These are phyloP conservation scores for Oligia latruncula DNA, from an alignment of 2,888 invertebrate genomes.

Conservation along the genomic window DNA sequence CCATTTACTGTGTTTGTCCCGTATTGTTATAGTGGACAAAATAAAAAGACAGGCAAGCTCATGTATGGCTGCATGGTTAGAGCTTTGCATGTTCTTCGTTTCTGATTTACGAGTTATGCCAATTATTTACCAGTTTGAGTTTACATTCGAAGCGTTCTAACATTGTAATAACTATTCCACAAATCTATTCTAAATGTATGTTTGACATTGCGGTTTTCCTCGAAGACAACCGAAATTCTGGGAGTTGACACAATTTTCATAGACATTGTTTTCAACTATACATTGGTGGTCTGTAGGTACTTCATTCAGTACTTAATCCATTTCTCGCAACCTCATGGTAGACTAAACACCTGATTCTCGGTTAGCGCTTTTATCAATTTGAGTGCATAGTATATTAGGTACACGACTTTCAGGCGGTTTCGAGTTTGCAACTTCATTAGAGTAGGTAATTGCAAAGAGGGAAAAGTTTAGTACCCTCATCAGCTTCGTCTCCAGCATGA, in stretches of 20 bases:
- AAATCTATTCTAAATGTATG: conserved; percentile 6
- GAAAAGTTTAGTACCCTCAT: background rate
- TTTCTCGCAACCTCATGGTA: conserved; percentile 23
- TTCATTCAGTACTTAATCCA: conserved; percentile 8
- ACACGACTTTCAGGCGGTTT: conserved; percentile 2
- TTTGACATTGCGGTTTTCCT: conserved; percentile 50
- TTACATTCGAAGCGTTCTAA: background rate
- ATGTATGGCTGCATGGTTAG: background rate
- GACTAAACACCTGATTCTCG: conserved; percentile 44
- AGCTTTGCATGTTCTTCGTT: background rate
- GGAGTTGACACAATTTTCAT: conserved; percentile 5
- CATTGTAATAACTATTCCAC: background rate
- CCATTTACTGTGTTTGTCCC: background rate
- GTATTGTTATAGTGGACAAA: background rate
- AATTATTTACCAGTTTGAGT: conserved; percentile 27
- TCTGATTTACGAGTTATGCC: background rate
- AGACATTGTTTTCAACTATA: conserved; percentile 27
- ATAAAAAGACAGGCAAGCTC: background rate
- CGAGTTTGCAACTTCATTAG: conserved; percentile 23
- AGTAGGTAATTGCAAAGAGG: conserved; percentile 10
- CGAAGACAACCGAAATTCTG: conserved; percentile 2
- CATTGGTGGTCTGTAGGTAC: background rate
- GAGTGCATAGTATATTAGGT: conserved; percentile 26
- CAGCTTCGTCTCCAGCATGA: background rate
- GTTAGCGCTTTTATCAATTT: conserved; percentile 39